Base-by-base conservation (phyloP, 1,140 invertebrate genomes). In the Drosophila parvula region DNA sequence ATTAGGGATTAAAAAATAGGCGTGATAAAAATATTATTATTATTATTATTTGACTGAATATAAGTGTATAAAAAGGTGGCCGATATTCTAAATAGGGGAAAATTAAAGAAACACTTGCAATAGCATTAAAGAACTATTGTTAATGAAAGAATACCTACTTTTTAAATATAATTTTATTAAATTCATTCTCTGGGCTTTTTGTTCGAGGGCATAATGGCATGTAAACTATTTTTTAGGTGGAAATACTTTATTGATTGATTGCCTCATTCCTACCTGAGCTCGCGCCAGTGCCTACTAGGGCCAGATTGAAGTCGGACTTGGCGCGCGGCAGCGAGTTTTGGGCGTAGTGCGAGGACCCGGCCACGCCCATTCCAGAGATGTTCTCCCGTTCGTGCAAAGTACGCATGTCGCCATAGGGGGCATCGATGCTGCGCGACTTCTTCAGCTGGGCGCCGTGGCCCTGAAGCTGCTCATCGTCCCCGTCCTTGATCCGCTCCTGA, bases 401-500 rank as follows among this genome's bases (percentile, higher is more conserved):
- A 48, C 96, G 93, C 73, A 97, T 94, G 79, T 97, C 96, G 36
- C 97, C 93, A 81, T 96, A 97, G 12, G 96, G 96, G 9, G 96
- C 97, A 84, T 98, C 97, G 93, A 98, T 96, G 59, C 96, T 97
- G 80, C 96, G 94, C 32, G 96, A 97, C 92, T 98, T 98, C 67
- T 97, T 93, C 68, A 97, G 91, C 79, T 96, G 96, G 0, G 96
- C 45, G 93, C 94, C 28, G 94, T 78, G 65, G n/a, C 61, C 56
- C 55, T 79, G 80, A 1, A 68, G 30, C 34, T 80, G 84, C 1
- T 85, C 80, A 28, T 84, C 80, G n/a, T 90, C 95, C 81, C 95
- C 92, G 85, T 95, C 92, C 69, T 91, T 91, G 36, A 92, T 81
- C 28, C 90, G 91, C 56, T 91, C 91, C 88, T 92, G 40, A 8